A percentile compares a stretch with the other conserved stretches of the same genome.
These are phyloP conservation scores for Lasius platythorax DNA, from an alignment of 2,888 invertebrate species.

Conservation along the genomic window DNA sequence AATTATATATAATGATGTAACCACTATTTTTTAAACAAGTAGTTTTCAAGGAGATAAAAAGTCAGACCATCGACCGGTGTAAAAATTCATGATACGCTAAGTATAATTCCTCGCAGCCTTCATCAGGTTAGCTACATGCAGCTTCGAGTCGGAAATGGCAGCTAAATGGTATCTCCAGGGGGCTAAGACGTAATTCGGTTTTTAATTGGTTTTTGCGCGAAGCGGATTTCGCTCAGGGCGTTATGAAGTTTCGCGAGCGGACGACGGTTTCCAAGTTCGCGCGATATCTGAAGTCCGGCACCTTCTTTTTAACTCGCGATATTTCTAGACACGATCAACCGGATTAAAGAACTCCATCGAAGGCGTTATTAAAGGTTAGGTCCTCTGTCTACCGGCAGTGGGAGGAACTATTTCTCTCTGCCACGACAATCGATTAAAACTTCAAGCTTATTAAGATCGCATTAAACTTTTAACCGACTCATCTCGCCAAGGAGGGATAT, in stretches of 20 bases:
- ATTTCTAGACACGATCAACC: conserved; percentile 64
- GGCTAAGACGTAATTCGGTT: conserved; percentile 56
- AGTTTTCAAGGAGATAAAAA: conserved; percentile 5
- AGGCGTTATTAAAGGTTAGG: conserved; percentile 73
- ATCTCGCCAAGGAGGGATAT: conserved; percentile 7
- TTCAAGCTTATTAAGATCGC: conserved; percentile 68
- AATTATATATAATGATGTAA: not conserved
- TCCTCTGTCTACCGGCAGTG: conserved; percentile 57
- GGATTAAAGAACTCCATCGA: conserved; percentile 75
- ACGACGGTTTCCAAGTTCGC: conserved; percentile 63
- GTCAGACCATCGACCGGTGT: not conserved
- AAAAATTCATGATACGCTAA: conserved; percentile 21
- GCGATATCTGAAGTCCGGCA: conserved; percentile 59
- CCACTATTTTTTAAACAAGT: not conserved
- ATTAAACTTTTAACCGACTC: conserved; percentile 62
- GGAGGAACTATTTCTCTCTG: conserved; percentile 63
- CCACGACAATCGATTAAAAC: conserved; percentile 69
- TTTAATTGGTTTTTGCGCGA: conserved; percentile 68
- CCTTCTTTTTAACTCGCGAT: conserved; percentile 67
- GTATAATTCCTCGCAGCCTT: conserved; percentile 34
- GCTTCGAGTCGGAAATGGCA: conserved; percentile 36
- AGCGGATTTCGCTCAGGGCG: conserved; percentile 59
- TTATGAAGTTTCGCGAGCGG: conserved; percentile 58
- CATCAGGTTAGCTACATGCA: conserved; percentile 44
- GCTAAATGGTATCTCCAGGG: conserved; percentile 34